Evolutionary conservation across 2,888 invertebrate species (phyloP), one percentile per base, ranked within the genome.

Genomic region (Rhingia campestris): DNA sequence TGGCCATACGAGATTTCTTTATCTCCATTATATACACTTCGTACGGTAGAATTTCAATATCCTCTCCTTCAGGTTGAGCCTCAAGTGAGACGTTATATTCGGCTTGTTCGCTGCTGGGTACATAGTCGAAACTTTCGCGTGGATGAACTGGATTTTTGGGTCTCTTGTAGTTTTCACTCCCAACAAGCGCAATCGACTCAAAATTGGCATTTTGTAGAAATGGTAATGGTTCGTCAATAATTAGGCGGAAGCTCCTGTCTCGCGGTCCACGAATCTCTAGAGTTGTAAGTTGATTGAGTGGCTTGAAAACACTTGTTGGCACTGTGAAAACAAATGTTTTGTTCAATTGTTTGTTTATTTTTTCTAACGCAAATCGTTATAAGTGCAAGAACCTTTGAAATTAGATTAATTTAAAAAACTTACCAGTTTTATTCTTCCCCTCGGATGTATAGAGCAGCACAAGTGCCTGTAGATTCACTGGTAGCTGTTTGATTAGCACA

Each of bases 31-130:
- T 92, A 87, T 94, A 95, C 56, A 93, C 92, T 72, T 93, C 93
- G 87, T 95, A 95, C 0, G 95, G 94, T 39, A 95, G 88, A 51
- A 95, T 93, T 88, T 94, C 93, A 33, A 92, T 91, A 49, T 92
- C 91, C 70, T 88, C 90, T 80, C 91, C 89, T 79, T 87, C 86
- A 3, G 87, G 76, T 35, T 88, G 86, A 89, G 86, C 72, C 73
- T 87, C 87, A 4, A 88, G 53, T 6, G 87, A 87, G 9, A 88
- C 56, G 33, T 88, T 88, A 37, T 87, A 87, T 4, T 86, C 86
- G 14, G 87, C 82, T 47, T 87, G 86, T 70, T 91, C 90, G 66
- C 89, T 89, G 22, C 89, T 89, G 4, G 91, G 91, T 22, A 89
- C 90, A 73, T 91, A 91, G 45, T 91, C 89, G 63, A 91, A 91